Evolutionary conservation across 2,113 vertebrate genomes (phyloP).

Genomic region (Nibea albiflora): DNA sequence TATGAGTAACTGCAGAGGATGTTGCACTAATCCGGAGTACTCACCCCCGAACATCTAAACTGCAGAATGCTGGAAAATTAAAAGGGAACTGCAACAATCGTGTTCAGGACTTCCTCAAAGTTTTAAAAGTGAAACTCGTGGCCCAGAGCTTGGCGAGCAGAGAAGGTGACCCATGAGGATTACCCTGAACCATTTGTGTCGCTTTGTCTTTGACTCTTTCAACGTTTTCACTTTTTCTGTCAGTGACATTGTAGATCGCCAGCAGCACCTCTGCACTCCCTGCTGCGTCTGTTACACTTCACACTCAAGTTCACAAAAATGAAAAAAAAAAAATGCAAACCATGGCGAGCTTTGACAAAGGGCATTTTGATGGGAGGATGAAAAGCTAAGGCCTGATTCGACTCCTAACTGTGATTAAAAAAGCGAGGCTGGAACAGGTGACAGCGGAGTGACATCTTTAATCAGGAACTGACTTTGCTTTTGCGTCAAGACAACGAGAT

Average conservation of each 20-base stretch:
- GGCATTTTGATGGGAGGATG: constrained; percentile 1
- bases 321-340: not conserved
- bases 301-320: constrained; percentile 12
- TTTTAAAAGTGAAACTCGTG: constrained; percentile 1
- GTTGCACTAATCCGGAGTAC: not conserved
- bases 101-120: not conserved
- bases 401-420: not conserved
- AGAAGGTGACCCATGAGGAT: not conserved
- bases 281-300: constrained; percentile 31
- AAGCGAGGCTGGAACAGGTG: not conserved
- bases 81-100: not conserved
- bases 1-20: constrained; percentile 25
- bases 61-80: not conserved
- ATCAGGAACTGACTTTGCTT: not conserved
- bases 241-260: constrained; percentile 33
- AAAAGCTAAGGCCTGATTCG: constrained; percentile 3
- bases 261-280: constrained; percentile 24
- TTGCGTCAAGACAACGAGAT: not conserved
- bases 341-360: constrained; percentile 15
- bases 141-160: constrained; percentile 1
- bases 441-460: not conserved
- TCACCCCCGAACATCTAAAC: not conserved
- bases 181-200: not conserved
- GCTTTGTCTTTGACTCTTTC: not conserved
- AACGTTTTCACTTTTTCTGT: not conserved